phyloP scores from a whole-genome alignment of 2,113 vertebrate genomes.

The Clupea harengus region DNA sequence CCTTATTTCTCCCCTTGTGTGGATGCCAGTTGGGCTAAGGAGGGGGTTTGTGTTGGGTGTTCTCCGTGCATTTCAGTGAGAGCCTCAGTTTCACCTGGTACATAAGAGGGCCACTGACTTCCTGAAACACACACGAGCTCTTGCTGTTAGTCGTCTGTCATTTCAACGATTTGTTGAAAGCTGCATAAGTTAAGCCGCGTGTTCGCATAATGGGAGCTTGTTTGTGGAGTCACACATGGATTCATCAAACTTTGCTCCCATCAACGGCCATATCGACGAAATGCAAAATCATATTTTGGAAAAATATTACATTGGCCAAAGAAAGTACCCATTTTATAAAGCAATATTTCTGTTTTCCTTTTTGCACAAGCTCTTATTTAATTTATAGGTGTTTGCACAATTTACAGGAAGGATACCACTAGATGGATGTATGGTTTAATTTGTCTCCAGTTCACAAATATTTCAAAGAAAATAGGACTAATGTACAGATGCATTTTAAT shows the following conservation, averaged over 20 bases:
- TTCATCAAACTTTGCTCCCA: slow-evolving; percentile 58
- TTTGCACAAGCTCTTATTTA: slow-evolving; percentile 11
- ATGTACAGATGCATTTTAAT: not conserved
- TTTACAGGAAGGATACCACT: not conserved
- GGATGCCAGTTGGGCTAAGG: slow-evolving; percentile 63
- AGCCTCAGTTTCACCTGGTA: slow-evolving; percentile 59
- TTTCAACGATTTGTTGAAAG: slow-evolving; percentile 70
- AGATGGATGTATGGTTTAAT: not conserved
- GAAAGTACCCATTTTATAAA: slow-evolving; percentile 27
- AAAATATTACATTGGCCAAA: slow-evolving; percentile 35
- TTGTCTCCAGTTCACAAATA: not conserved
- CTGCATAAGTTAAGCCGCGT: slow-evolving; percentile 56
- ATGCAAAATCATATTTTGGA: slow-evolving; percentile 40
- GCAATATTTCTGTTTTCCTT: slow-evolving; percentile 6
- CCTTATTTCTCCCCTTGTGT: slow-evolving; percentile 67
- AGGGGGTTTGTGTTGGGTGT: slow-evolving; percentile 76
- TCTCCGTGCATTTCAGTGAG: slow-evolving; percentile 60
- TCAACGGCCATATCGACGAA: slow-evolving; percentile 49
- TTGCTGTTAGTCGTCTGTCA: slow-evolving; percentile 66
- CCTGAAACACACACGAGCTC: slow-evolving; percentile 68
- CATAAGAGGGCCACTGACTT: slow-evolving; percentile 64
- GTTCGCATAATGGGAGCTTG: slow-evolving; percentile 64
- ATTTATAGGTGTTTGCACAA: not conserved
- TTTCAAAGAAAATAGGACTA: not conserved
- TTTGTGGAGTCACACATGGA: slow-evolving; percentile 61